Evolutionary conservation across 1,140 invertebrate species (phyloP).

Genomic region (Ladona fulva): DNA sequence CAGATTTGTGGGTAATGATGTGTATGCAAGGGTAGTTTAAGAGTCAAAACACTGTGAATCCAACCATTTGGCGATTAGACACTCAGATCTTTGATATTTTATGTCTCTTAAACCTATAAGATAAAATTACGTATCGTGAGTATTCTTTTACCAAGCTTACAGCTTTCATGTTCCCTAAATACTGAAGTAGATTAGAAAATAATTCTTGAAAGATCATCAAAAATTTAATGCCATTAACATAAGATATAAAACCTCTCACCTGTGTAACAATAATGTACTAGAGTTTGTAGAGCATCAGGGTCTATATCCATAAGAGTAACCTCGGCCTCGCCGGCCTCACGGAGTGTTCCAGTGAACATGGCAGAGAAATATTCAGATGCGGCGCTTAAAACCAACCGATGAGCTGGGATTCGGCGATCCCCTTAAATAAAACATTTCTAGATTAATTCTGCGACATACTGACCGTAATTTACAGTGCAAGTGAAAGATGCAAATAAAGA

Average conservation of each 20-base stretch:
- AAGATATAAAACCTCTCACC: slow-evolving; percentile 39
- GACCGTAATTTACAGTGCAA: neutral
- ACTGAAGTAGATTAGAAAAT: no score
- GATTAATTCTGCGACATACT: neutral
- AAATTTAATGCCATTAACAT: no score
- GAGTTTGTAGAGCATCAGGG: slow-evolving; percentile 67
- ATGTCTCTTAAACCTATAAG: no score
- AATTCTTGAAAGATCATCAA: no score
- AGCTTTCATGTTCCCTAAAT: no score
- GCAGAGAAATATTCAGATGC: slow-evolving; percentile 91
- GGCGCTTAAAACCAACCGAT: slow-evolving; percentile 71
- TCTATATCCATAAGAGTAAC: slow-evolving; percentile 75
- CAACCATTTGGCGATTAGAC: no score
- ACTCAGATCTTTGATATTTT: no score
- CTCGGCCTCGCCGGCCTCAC: slow-evolving; percentile 75
- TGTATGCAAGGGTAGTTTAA: no score
- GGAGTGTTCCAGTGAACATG: slow-evolving; percentile 83
- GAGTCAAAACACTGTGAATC: no score
- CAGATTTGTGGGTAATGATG: no score
- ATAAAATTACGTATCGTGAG: no score
- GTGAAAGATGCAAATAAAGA: slow-evolving; percentile 17
- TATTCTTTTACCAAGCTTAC: no score
- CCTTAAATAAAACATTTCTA: slow-evolving; percentile 34
- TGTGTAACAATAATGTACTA: slow-evolving; percentile 85
- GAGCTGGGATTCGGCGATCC: slow-evolving; percentile 50